A percentile compares a stretch with the other conserved stretches of the same genome.
phyloP scores from a whole-genome alignment of 2,797 vertebrate genomes.

The Lindbergichthys nudifrons region DNA sequence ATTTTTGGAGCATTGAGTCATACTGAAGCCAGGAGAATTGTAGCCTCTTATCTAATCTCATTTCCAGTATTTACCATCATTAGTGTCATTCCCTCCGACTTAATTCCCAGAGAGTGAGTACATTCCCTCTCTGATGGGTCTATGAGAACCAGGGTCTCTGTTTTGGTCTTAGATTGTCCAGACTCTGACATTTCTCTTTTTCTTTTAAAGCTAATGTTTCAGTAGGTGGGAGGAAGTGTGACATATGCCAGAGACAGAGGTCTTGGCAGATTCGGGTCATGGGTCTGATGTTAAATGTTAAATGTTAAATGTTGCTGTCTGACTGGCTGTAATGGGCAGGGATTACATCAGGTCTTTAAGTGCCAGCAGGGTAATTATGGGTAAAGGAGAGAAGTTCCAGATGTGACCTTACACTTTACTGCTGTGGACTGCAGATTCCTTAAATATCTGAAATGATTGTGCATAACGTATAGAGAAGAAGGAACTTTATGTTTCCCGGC shows the following conservation, averaged over 20 bases:
- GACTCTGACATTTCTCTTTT: conserved; percentile 32
- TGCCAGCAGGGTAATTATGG: conserved; percentile 60
- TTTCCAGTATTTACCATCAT: conserved; percentile 36
- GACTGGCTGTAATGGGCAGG: conserved; percentile 45
- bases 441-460: conserved; percentile 32
- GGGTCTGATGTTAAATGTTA: conserved; percentile 63
- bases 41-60: conserved; percentile 1
- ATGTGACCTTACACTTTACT: conserved; percentile 41
- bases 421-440: conserved; percentile 32
- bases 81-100: conserved; percentile 39
- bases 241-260: conserved; percentile 70
- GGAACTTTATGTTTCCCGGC: conserved; percentile 1
- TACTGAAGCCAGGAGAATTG: conserved; percentile 5
- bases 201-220: conserved; percentile 38
- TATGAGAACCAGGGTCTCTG: conserved; percentile 24
- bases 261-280: conserved; percentile 65
- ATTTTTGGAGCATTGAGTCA: conserved; percentile 37
- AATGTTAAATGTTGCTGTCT: conserved; percentile 59
- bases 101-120: conserved; percentile 39
- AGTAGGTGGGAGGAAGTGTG: conserved; percentile 59
- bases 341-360: conserved; percentile 60
- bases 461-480: neutral
- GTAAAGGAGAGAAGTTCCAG: conserved; percentile 27
- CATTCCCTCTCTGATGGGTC: conserved; percentile 48
- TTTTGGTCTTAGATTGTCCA: conserved; percentile 37